Percentiles rank a stretch among this genome's conserved stretches.
These are phyloP conservation scores for Sorex fumeus DNA, from an alignment of 2,113 vertebrate species.

Conservation along the genomic window DNA sequence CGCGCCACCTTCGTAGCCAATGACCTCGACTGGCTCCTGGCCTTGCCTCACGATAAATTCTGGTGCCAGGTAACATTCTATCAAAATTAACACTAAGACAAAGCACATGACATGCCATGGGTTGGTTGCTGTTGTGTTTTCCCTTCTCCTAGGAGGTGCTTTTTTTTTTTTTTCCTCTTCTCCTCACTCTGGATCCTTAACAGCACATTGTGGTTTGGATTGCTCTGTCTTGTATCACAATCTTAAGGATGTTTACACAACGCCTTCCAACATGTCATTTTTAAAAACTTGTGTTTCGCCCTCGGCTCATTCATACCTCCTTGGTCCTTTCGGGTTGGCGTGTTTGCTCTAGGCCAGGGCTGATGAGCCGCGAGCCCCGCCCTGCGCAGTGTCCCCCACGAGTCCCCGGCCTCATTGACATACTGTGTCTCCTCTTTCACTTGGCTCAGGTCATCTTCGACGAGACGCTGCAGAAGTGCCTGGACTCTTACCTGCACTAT, in stretches of 20 bases:
- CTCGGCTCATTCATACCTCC: constrained; percentile 25
- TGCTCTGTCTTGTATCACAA: constrained; percentile 61
- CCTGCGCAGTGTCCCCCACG: background rate
- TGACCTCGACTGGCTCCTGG: constrained; percentile 97
- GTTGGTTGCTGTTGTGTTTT: constrained; percentile 71
- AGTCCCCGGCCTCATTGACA: background rate
- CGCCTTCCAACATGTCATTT: constrained; percentile 32
- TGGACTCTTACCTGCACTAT: constrained; percentile 94
- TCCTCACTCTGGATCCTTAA: constrained; percentile 74
- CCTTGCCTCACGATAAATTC: constrained; percentile 96
- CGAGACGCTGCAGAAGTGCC: constrained; percentile 95
- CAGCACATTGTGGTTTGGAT: constrained; percentile 73
- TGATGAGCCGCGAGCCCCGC: background rate
- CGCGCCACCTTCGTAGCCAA: constrained; percentile 93
- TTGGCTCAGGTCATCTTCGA: constrained; percentile 96
- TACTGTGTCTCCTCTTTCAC: background rate
- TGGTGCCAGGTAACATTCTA: constrained; percentile 96
- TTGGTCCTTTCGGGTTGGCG: constrained; percentile 57
- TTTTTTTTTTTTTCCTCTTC: constrained; percentile 66
- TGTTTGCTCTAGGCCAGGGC: constrained; percentile 33
- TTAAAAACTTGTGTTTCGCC: constrained; percentile 57
- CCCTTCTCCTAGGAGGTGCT: constrained; percentile 58
- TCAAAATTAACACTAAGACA: constrained; percentile 63
- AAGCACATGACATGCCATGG: constrained; percentile 67
- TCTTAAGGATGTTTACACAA: constrained; percentile 57